phyloP scores from a whole-genome alignment of 30 jellyfish, hydroid and myxozoan species.

The Pelagia noctiluca region DNA sequence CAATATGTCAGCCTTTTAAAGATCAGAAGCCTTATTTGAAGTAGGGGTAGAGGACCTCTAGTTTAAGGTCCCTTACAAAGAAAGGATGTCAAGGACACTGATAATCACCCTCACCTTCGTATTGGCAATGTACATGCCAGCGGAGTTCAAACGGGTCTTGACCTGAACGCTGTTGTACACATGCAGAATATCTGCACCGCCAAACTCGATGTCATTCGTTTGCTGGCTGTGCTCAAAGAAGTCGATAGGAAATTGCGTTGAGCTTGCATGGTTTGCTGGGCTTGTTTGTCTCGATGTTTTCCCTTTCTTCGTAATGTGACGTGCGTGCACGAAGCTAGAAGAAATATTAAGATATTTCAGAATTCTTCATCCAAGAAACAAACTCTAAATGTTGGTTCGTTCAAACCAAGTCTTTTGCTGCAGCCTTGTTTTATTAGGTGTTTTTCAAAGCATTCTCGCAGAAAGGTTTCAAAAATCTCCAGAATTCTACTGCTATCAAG shows the following conservation, averaged over 20 bases:
- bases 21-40: no score
- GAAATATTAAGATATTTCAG: background rate
- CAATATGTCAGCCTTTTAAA: background rate
- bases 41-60: no score
- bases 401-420: no score
- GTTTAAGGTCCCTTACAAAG: no score
- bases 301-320: slow-evolving; percentile 42
- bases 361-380: background rate
- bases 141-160: slow-evolving; percentile 83
- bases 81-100: background rate
- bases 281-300: slow-evolving; percentile 39
- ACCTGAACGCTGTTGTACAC: slow-evolving; percentile 89
- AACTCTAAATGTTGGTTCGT: background rate
- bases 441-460: no score
- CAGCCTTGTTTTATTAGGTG: no score
- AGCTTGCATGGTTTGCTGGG: slow-evolving; percentile 21
- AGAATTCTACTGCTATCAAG: no score
- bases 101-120: slow-evolving; percentile 76
- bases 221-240: slow-evolving; percentile 93
- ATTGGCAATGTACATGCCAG: slow-evolving; percentile 96
- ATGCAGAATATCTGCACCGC: slow-evolving; percentile 89
- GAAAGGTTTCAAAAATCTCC: no score
- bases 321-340: slow-evolving; percentile 34
- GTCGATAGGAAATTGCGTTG: slow-evolving; percentile 86
- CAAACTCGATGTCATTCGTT: slow-evolving; percentile 87